Conservation (phyloP, 2,797 vertebrate species). For the Lophius americanus region DNA sequence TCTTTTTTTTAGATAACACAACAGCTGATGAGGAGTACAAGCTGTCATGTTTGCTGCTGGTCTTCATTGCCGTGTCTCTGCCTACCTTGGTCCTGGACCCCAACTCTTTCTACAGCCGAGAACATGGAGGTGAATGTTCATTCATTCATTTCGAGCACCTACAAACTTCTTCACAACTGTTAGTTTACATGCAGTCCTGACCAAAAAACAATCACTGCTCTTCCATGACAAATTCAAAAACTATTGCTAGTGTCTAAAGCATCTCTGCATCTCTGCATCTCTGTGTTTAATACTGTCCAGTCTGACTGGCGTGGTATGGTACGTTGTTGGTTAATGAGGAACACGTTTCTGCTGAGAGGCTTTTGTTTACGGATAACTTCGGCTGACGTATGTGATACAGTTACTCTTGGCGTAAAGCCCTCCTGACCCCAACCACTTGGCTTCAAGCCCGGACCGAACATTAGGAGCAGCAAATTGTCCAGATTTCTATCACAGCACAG, state of each 20-base stretch:
- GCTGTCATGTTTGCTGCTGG: constrained; percentile 88
- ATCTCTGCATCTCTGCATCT: constrained; percentile 48
- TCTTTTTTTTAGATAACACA: constrained; percentile 78
- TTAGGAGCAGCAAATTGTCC: constrained; percentile 63
- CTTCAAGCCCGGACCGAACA: constrained; percentile 63
- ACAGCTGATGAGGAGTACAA: constrained; percentile 93
- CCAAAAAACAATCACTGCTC: constrained; percentile 36
- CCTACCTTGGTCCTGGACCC: constrained; percentile 86
- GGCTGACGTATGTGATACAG: constrained; percentile 73
- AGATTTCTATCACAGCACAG: constrained; percentile 68
- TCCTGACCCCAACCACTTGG: constrained; percentile 62
- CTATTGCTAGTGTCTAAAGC: constrained; percentile 52
- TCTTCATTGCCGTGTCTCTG: constrained; percentile 90
- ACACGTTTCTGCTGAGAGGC: constrained; percentile 67
- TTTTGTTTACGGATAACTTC: constrained; percentile 76
- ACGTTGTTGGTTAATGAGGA: constrained; percentile 65
- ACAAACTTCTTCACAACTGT: constrained; percentile 43
- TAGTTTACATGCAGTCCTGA: constrained; percentile 32
- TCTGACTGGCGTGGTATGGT: constrained; percentile 47
- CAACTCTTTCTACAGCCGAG: constrained; percentile 85
- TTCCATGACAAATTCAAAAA: constrained; percentile 44
- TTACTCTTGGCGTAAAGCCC: constrained; percentile 73
- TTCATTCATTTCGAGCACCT: constrained; percentile 35
- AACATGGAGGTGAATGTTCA: constrained; percentile 85
- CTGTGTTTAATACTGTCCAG: constrained; percentile 69